Percentiles rank a stretch among this genome's conserved stretches.
phyloP scores from a whole-genome alignment of 1,140 invertebrate species.

The Choristoneura fumiferana region DNA sequence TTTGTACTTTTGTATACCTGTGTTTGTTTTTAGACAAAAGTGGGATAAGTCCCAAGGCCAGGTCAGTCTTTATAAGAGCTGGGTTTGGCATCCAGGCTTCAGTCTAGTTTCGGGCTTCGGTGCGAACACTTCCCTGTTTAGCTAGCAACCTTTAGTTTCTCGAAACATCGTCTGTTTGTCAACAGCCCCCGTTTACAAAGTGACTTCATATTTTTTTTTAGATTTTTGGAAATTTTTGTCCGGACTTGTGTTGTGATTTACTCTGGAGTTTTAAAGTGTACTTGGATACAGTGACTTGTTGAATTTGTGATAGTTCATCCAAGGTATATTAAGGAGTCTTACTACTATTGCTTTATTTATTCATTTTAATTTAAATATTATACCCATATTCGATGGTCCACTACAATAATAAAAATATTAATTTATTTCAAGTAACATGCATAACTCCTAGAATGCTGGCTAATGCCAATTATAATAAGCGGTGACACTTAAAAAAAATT shows the following conservation, averaged over 20 bases:
- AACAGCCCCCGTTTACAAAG: constrained; percentile 50
- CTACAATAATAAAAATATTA: too few species aligned
- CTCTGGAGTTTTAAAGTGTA: too few species aligned
- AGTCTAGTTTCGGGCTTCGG: constrained; percentile 62
- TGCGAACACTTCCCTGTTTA: constrained; percentile 49
- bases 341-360: too few species aligned
- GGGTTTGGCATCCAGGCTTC: constrained; percentile 63
- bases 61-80: constrained; percentile 67
- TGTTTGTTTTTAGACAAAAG: constrained; percentile 49
- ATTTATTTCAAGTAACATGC: too few species aligned
- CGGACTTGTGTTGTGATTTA: constrained; percentile 22
- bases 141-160: constrained; percentile 28
- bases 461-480: too few species aligned
- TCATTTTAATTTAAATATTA: too few species aligned
- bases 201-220: constrained; percentile 28
- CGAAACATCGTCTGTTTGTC: constrained; percentile 50
- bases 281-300: constrained; percentile 1
- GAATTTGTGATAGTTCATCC: neutral
- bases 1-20: neutral
- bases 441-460: too few species aligned
- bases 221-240: constrained; percentile 23
- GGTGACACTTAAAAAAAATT: too few species aligned
- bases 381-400: too few species aligned
- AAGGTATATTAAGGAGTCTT: neutral
- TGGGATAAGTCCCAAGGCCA: constrained; percentile 66